Percentiles rank a stretch among this genome's conserved stretches.
Evolutionary conservation across 2,888 invertebrate genomes (phyloP).

Genomic region (Neoitamus cyanurus): DNA sequence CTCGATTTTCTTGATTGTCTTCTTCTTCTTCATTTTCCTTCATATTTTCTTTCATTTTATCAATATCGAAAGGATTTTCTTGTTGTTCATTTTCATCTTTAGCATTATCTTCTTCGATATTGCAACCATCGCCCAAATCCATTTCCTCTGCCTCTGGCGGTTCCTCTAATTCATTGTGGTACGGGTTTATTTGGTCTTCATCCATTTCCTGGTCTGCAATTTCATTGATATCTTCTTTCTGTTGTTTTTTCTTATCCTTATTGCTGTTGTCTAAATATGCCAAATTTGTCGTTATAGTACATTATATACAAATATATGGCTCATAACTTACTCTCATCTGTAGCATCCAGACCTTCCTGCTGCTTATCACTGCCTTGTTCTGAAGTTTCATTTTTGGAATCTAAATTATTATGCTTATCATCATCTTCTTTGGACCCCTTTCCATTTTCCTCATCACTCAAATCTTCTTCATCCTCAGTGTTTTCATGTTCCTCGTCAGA

Average conservation of each 20-base stretch:
- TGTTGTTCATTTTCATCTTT: conserved; percentile 70
- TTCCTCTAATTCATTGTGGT: conserved; percentile 82
- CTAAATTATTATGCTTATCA: conserved; percentile 67
- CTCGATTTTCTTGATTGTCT: conserved; percentile 67
- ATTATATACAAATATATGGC: neutral
- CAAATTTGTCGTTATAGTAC: neutral
- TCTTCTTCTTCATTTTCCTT: conserved; percentile 61
- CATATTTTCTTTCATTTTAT: conserved; percentile 76
- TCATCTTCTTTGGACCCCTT: conserved; percentile 84
- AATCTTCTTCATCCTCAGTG: conserved; percentile 68
- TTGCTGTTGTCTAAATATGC: conserved; percentile 50
- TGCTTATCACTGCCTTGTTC: conserved; percentile 70
- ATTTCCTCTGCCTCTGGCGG: conserved; percentile 86
- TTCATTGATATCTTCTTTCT: conserved; percentile 83
- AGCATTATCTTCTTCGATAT: conserved; percentile 78
- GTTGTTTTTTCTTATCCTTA: conserved; percentile 65
- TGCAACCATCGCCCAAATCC: conserved; percentile 88
- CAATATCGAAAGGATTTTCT: conserved; percentile 88
- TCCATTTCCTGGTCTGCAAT: conserved; percentile 83
- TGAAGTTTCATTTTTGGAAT: conserved; percentile 68
- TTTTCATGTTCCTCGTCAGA: conserved; percentile 84
- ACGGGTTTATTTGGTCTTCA: conserved; percentile 83
- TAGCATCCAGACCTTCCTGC: conserved; percentile 65
- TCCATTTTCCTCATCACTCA: conserved; percentile 72
- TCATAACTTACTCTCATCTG: conserved; percentile 52